A percentile compares a stretch with the other conserved stretches of the same genome.
Evolutionary conservation across 2,113 vertebrate species (phyloP).

Genomic region (Corythornis vintsioides): DNA sequence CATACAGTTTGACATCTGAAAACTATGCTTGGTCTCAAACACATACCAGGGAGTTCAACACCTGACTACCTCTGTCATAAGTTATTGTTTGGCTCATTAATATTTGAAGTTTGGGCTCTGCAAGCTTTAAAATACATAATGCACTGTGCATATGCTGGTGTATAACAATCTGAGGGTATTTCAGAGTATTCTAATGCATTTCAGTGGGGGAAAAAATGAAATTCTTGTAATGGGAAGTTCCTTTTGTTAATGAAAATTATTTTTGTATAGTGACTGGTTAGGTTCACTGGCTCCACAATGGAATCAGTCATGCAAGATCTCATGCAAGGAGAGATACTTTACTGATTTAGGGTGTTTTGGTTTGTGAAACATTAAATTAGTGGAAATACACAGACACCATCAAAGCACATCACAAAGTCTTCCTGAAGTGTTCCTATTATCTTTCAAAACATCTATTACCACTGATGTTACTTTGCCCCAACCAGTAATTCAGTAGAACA

Average conservation of each 20-base stretch:
- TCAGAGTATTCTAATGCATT: background rate
- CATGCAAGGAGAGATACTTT: background rate
- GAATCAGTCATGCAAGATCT: background rate
- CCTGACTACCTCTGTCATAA: background rate
- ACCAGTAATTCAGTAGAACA: background rate
- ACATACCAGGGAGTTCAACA: background rate
- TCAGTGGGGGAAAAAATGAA: background rate
- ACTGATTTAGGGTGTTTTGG: background rate
- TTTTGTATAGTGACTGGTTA: background rate
- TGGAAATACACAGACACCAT: background rate
- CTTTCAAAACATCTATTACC: background rate
- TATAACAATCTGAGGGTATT: background rate
- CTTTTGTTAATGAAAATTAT: background rate
- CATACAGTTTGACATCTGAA: background rate
- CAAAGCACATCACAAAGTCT: background rate
- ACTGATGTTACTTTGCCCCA: background rate
- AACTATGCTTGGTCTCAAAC: background rate
- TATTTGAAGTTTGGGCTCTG: background rate
- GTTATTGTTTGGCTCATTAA: background rate
- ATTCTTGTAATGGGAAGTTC: background rate
- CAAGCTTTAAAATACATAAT: background rate
- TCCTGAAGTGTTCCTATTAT: background rate
- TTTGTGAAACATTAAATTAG: background rate
- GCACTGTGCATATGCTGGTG: background rate
- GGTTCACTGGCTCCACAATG: background rate